phyloP scores from a whole-genome alignment of 1,140 invertebrate species.

The Palaemon carinicauda region DNA sequence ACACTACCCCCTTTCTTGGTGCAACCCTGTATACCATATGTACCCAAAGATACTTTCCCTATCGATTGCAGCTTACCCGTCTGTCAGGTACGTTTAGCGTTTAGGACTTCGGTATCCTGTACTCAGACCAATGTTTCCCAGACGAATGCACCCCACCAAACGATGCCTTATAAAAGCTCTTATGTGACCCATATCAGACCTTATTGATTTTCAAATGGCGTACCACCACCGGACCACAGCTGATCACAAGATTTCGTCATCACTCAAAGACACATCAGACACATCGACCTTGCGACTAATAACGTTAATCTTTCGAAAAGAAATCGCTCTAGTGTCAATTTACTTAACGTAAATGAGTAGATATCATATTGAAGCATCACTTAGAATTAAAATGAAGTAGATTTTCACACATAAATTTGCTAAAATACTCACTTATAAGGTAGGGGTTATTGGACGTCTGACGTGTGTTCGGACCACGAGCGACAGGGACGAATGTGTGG shows the following conservation, averaged over 20 bases:
- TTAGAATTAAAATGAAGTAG: too few species aligned
- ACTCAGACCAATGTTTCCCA: not conserved
- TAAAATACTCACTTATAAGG: too few species aligned
- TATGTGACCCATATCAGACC: not conserved
- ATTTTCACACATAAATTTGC: too few species aligned
- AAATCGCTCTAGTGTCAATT: not conserved
- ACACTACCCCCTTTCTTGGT: too few species aligned
- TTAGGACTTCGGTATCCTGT: not conserved
- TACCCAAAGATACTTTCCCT: too few species aligned
- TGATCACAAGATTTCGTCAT: slow-evolving; percentile 8
- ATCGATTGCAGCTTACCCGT: too few species aligned
- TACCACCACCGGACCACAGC: not conserved
- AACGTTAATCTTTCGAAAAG: too few species aligned
- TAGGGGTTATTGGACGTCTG: not conserved
- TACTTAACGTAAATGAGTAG: not conserved
- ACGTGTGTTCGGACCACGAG: not conserved
- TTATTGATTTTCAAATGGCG: not conserved
- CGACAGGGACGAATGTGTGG: not conserved
- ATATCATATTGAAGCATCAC: too few species aligned
- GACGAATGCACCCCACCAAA: not conserved
- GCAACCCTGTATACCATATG: too few species aligned
- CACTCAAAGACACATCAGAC: too few species aligned
- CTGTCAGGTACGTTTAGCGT: too few species aligned
- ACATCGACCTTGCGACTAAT: not conserved
- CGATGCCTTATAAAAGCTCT: not conserved